Percentiles rank a stretch among this genome's conserved stretches.
Evolutionary conservation across 1,140 invertebrate genomes (phyloP).

Genomic region (Lethrus apterus): DNA sequence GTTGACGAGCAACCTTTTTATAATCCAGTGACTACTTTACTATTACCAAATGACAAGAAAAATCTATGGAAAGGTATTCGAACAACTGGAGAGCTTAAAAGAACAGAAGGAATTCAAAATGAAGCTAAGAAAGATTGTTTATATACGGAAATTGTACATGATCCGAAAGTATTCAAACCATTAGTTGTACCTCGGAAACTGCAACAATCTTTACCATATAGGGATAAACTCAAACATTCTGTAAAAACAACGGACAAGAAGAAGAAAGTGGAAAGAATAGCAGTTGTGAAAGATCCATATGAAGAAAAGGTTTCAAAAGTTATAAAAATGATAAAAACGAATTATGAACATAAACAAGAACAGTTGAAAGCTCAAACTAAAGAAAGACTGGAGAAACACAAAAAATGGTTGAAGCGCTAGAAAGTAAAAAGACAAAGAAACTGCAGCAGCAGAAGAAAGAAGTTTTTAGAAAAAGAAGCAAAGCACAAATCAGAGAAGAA

Average conservation of each 20-base stretch:
- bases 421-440: conserved; percentile 59
- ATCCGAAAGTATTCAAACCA: conserved; percentile 69
- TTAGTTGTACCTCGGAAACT: conserved; percentile 79
- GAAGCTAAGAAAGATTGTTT: conserved; percentile 73
- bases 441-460: conserved; percentile 78
- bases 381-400: conserved; percentile 57
- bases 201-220: conserved; percentile 84
- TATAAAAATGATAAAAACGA: conserved; percentile 75
- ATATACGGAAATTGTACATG: conserved; percentile 70
- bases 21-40: conserved; percentile 78
- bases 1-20: conserved; percentile 92
- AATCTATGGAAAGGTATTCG: conserved; percentile 86
- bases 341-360: conserved; percentile 53
- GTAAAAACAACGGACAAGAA: conserved; percentile 42
- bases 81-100: conserved; percentile 84
- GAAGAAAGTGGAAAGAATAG: conserved; percentile 55
- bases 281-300: conserved; percentile 82
- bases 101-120: conserved; percentile 67
- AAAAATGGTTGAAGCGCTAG: conserved; percentile 54
- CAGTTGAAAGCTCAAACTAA: conserved; percentile 52
- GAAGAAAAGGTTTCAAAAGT: conserved; percentile 76
- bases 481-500: conserved; percentile 40
- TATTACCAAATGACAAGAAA: conserved; percentile 69
- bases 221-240: conserved; percentile 75
- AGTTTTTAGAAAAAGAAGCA: conserved; percentile 69